Evolutionary conservation across 1,140 invertebrate genomes (phyloP).

Genomic region (Zaprionus taronus): DNA sequence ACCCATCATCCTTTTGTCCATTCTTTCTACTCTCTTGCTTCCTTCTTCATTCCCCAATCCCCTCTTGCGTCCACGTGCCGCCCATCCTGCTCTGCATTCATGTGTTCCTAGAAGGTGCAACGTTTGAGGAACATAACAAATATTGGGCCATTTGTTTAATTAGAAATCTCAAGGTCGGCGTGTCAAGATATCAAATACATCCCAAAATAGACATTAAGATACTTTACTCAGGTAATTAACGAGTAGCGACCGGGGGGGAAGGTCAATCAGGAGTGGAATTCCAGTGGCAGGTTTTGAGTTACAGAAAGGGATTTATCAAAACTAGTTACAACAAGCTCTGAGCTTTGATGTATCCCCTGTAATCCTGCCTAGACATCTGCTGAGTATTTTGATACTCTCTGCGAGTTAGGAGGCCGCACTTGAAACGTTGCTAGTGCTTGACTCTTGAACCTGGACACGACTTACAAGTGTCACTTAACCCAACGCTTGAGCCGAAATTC

Average conservation of each 20-base stretch:
- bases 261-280: background rate
- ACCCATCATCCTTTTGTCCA: background rate
- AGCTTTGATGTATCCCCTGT: too few relatives aligned
- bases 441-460: slow-evolving; percentile 5
- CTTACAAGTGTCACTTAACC: slow-evolving; percentile 28
- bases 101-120: slow-evolving; percentile 1
- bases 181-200: background rate
- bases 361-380: background rate
- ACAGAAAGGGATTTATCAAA: too few relatives aligned
- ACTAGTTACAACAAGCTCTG: too few relatives aligned
- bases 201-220: background rate
- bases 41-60: background rate
- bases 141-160: slow-evolving; percentile 72
- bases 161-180: slow-evolving; percentile 41
- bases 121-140: slow-evolving; percentile 38
- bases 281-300: background rate
- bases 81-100: background rate
- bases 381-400: background rate
- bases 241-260: background rate
- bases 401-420: background rate
- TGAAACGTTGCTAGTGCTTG: background rate
- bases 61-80: background rate
- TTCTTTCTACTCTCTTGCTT: background rate
- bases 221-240: slow-evolving; percentile 12
- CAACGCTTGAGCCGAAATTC: slow-evolving; percentile 30